Conservation (phyloP, 2,113 vertebrate species). For the Salvelinus sp. region DNA sequence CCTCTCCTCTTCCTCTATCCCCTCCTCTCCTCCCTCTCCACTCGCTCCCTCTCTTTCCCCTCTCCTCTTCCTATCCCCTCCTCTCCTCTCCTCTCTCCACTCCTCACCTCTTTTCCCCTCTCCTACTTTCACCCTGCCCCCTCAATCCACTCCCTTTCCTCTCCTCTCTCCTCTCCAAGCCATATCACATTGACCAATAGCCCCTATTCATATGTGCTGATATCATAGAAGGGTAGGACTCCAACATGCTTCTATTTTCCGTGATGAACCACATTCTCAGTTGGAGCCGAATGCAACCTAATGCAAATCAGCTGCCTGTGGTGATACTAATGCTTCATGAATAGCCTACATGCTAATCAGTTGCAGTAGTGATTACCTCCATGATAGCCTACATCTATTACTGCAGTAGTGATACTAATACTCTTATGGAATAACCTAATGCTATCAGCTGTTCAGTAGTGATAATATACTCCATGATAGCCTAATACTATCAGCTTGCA, state of each 20-base stretch:
- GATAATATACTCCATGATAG: no score
- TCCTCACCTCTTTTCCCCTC: background rate
- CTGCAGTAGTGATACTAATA: no score
- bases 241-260: conserved; percentile 23
- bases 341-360: conserved; percentile 49
- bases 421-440: no score
- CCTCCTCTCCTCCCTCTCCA: conserved; percentile 40
- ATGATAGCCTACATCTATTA: no score
- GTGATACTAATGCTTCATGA: no score
- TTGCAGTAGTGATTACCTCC: no score
- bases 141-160: no score
- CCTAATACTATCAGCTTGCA: no score
- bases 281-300: conserved; percentile 57
- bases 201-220: conserved; percentile 65
- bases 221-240: conserved; percentile 54
- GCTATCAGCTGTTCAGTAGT: no score
- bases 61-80: background rate
- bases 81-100: background rate
- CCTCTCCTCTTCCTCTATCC: conserved; percentile 46
- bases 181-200: conserved; percentile 70
- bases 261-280: conserved; percentile 69
- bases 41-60: conserved; percentile 21
- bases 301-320: conserved; percentile 49
- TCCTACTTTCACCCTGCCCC: background rate
- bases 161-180: conserved; percentile 31